These are phyloP conservation scores for Ptychadena robeensis DNA, from an alignment of 2,797 vertebrate genomes.

Conservation along the genomic window DNA sequence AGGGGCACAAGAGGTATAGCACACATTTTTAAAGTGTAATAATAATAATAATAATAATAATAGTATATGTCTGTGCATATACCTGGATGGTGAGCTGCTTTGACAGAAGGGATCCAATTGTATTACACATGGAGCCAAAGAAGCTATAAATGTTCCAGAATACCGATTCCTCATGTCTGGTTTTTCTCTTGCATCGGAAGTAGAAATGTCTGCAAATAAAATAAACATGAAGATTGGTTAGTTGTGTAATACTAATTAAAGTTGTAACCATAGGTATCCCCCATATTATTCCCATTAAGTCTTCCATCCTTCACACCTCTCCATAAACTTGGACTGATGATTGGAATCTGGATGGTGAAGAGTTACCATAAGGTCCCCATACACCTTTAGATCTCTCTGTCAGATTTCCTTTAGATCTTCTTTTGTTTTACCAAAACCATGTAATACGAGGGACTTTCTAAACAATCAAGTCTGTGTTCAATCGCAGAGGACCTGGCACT, in stretches of 20 bases:
- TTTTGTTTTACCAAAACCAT: too few species aligned
- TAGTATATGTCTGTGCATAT: background rate
- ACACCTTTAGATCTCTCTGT: too few species aligned
- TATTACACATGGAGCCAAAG: slow-evolving; percentile 77
- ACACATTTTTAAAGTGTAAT: background rate
- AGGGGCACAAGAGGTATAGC: background rate
- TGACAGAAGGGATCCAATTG: slow-evolving; percentile 75
- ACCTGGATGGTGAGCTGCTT: slow-evolving; percentile 82
- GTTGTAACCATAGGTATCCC: background rate
- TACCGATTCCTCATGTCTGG: slow-evolving; percentile 23
- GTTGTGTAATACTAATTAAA: background rate
- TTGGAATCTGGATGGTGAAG: too few species aligned
- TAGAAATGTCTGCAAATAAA: slow-evolving; percentile 68
- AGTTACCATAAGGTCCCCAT: too few species aligned
- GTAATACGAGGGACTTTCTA: too few species aligned
- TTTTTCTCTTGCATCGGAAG: slow-evolving; percentile 68
- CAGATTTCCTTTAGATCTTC: too few species aligned
- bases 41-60: too few species aligned
- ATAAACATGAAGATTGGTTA: background rate
- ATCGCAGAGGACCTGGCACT: too few species aligned
- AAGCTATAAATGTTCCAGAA: slow-evolving; percentile 74
- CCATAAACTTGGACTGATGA: too few species aligned
- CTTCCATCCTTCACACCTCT: too few species aligned
- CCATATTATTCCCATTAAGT: too few species aligned
- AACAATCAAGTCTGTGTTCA: too few species aligned